These are phyloP conservation scores for Pelvicachromis taeniatus DNA, from an alignment of 2,113 vertebrate species.

Conservation along the genomic window DNA sequence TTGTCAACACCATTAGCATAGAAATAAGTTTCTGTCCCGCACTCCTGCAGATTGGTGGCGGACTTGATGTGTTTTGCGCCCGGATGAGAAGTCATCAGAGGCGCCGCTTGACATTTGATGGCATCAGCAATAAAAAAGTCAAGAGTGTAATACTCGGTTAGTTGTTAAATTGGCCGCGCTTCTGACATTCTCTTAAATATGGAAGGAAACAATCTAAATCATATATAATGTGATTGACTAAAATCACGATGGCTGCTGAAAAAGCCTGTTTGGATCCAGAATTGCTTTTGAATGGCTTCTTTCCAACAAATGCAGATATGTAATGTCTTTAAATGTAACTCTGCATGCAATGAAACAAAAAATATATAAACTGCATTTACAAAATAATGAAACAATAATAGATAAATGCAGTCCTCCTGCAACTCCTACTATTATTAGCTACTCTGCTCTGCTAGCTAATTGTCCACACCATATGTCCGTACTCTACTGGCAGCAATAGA, in stretches of 20 bases:
- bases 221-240: neutral
- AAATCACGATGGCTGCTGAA: neutral
- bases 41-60: slow-evolving; percentile 28
- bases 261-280: neutral
- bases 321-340: neutral
- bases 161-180: neutral
- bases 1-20: slow-evolving; percentile 78
- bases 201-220: neutral
- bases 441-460: neutral
- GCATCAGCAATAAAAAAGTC: slow-evolving; percentile 2
- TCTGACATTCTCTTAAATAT: neutral
- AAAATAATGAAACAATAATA: neutral
- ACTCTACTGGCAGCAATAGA: neutral
- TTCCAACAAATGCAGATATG: neutral
- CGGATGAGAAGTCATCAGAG: slow-evolving; percentile 22
- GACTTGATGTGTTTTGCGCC: slow-evolving; percentile 27
- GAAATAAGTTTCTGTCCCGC: slow-evolving; percentile 68
- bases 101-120: slow-evolving; percentile 41
- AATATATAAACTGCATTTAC: neutral
- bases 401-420: neutral
- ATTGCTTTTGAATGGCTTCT: neutral
- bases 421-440: neutral
- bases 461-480: neutral
- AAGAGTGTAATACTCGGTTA: neutral
- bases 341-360: neutral